Percentiles rank a stretch among this genome's conserved stretches.
Conservation (phyloP, 2,888 invertebrate species). For the Drosophila parthenogenetica region DNA sequence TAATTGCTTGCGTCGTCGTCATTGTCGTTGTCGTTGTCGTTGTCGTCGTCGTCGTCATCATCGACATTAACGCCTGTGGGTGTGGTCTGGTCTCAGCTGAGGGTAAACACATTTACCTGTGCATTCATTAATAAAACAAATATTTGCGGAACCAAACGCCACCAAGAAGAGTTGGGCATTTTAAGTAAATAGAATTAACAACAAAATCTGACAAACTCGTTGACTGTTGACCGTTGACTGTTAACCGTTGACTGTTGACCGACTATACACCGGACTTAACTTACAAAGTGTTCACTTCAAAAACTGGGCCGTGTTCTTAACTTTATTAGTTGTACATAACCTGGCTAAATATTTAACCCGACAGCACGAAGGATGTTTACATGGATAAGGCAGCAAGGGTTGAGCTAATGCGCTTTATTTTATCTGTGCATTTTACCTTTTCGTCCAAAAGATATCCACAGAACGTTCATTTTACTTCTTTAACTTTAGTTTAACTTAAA, state of each 20-base stretch:
- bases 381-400: conserved; percentile 1
- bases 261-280: conserved; percentile 7
- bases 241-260: conserved; percentile 10
- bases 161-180: conserved; percentile 62
- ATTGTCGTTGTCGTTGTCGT: conserved; percentile 2
- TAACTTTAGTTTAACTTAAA: too few relatives aligned
- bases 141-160: conserved; percentile 67
- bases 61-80: conserved; percentile 25
- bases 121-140: conserved; percentile 78
- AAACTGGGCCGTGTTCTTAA: conserved; percentile 25
- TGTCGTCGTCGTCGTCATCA: not conserved
- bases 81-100: conserved; percentile 50
- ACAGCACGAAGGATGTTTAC: not conserved
- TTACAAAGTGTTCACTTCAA: conserved; percentile 29
- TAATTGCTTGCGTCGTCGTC: conserved; percentile 32
- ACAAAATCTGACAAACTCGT: conserved; percentile 68
- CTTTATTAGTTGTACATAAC: conserved; percentile 18
- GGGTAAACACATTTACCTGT: conserved; percentile 77
- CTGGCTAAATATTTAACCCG: conserved; percentile 25
- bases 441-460: not conserved
- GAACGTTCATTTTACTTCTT: too few relatives aligned
- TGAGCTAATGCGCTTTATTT: conserved; percentile 35
- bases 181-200: conserved; percentile 78
- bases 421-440: conserved; percentile 10
- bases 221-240: conserved; percentile 13